Conservation (phyloP, 1,140 invertebrate species). For the Choristoneura fumiferana region DNA sequence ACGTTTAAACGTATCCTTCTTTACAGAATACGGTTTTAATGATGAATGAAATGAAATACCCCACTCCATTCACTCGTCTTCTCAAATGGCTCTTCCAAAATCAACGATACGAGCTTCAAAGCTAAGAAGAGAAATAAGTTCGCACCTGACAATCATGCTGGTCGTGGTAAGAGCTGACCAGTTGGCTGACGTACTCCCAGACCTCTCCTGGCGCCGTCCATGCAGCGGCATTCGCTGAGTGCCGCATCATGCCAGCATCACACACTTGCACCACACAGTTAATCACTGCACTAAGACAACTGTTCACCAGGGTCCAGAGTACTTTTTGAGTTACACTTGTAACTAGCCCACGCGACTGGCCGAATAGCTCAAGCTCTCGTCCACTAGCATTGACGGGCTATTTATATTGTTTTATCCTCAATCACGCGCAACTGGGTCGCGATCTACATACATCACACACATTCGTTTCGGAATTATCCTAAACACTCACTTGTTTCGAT, state of each 20-base stretch:
- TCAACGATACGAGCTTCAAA: too few species aligned
- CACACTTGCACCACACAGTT: conserved; percentile 17
- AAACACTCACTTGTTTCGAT: not conserved
- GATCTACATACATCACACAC: conserved; percentile 70
- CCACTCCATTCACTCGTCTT: too few species aligned
- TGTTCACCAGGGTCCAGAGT: not conserved
- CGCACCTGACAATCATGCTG: conserved; percentile 69
- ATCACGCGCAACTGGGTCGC: conserved; percentile 73
- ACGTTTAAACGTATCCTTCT: too few species aligned
- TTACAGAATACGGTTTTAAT: too few species aligned
- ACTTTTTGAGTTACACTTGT: not conserved
- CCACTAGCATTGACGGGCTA: conserved; percentile 66
- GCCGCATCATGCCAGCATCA: conserved; percentile 70
- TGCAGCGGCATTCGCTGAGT: conserved; percentile 51
- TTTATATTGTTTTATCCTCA: conserved; percentile 78
- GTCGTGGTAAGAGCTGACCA: conserved; percentile 73
- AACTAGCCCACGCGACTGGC: conserved; percentile 4
- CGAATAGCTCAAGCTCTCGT: conserved; percentile 39
- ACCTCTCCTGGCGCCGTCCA: conserved; percentile 72
- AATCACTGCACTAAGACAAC: not conserved
- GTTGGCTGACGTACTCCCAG: conserved; percentile 73
- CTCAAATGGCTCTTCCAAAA: too few species aligned
- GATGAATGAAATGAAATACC: too few species aligned
- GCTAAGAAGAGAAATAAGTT: too few species aligned
- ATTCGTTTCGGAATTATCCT: conserved; percentile 35